These are phyloP conservation scores for Aleiodes leptofemur DNA, from an alignment of 2,888 invertebrate species.

Conservation along the genomic window DNA sequence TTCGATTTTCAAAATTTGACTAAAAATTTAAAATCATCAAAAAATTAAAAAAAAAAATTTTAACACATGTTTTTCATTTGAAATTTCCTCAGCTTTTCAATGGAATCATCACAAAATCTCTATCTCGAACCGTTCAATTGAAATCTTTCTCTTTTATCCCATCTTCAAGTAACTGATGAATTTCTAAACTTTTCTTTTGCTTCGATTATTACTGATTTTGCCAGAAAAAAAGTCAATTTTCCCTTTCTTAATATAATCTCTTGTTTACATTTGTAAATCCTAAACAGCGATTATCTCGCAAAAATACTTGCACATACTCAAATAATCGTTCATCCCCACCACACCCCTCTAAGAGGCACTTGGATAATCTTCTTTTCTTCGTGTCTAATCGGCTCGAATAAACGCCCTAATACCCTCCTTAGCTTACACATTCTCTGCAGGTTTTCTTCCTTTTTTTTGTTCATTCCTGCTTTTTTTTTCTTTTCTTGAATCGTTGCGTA, in stretches of 20 bases:
- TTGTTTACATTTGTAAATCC: conserved; percentile 61
- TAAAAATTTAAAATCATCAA: too few relatives aligned
- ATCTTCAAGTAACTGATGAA: too few relatives aligned
- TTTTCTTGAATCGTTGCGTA: conserved; percentile 9
- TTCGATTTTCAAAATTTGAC: too few relatives aligned
- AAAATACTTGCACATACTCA: conserved; percentile 19
- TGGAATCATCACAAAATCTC: too few relatives aligned
- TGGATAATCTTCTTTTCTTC: conserved; percentile 55
- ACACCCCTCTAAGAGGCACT: conserved; percentile 30
- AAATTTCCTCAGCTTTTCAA: too few relatives aligned
- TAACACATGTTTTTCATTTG: too few relatives aligned
- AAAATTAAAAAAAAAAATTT: too few relatives aligned
- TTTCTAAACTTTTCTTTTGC: too few relatives aligned
- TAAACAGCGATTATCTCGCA: conserved; percentile 60
- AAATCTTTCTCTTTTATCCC: too few relatives aligned
- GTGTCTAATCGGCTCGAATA: conserved; percentile 53
- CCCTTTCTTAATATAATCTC: conserved; percentile 55
- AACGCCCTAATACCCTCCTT: conserved; percentile 49
- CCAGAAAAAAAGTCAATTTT: conserved; percentile 6
- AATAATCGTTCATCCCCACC: conserved; percentile 38
- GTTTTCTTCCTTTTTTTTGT: conserved; percentile 17
- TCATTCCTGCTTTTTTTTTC: conserved; percentile 1
- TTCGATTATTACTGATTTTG: too few relatives aligned
- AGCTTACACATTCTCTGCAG: conserved; percentile 44
- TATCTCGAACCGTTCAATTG: too few relatives aligned